Evolutionary conservation across 2,888 invertebrate genomes (phyloP).

Genomic region (Synergus laeviventris): DNA sequence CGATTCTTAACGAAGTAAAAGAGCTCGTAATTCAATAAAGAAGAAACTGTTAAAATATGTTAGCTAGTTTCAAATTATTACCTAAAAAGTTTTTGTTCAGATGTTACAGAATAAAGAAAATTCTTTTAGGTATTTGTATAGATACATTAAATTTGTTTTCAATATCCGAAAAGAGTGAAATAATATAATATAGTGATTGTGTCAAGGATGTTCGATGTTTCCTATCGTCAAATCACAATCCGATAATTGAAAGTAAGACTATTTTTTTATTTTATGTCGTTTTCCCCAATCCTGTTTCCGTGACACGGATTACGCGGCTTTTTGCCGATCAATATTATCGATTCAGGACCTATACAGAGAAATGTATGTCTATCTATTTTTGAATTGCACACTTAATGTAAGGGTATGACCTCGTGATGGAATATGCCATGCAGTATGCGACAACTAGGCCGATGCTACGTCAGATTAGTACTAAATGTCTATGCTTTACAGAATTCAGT

Average conservation of each 20-base stretch:
- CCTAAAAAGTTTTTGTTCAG: too few species aligned
- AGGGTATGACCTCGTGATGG: constrained; percentile 56
- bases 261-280: constrained; percentile 39
- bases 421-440: constrained; percentile 53
- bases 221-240: not conserved
- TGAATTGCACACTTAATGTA: constrained; percentile 44
- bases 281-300: constrained; percentile 54
- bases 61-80: too few species aligned
- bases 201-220: not conserved
- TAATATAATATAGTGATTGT: not conserved
- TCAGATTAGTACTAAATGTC: constrained; percentile 41
- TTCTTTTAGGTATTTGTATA: too few species aligned
- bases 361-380: constrained; percentile 6
- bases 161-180: not conserved
- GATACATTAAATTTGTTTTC: too few species aligned
- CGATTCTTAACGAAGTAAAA: not conserved
- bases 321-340: constrained; percentile 55
- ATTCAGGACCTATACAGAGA: constrained; percentile 49
- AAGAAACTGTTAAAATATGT: not conserved
- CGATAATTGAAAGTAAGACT: not conserved
- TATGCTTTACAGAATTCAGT: not conserved
- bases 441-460: constrained; percentile 57
- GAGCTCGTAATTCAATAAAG: not conserved
- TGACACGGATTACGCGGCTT: constrained; percentile 55
- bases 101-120: too few species aligned